Evolutionary conservation across 2,113 vertebrate genomes (phyloP), one percentile per base, ranked within the genome.

Genomic region (Heterotilapia buettikoferi): DNA sequence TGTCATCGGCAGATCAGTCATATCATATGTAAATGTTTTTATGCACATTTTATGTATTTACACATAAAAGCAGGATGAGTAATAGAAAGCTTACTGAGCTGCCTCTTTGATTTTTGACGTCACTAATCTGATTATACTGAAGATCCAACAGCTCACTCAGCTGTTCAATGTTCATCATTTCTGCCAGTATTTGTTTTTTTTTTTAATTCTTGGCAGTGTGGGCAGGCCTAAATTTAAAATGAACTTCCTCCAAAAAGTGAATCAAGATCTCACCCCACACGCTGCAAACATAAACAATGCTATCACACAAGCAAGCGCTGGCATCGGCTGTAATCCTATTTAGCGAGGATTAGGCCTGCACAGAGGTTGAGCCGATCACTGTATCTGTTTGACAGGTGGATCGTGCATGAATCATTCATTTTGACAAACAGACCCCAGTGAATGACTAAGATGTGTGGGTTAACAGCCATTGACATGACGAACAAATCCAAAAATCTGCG

Each of bases 361-460:
- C 21, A 76, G 90, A 88, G 91, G 89, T 88, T 90, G 86, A 88
- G 92, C 53, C 89, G 91, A 94, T 93, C 86, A 29, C 87, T 91
- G 83, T 83, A 79, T 92, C 87, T 86, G 68, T 87, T 89, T 93
- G 91, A 94, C 90, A 93, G 92, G 92, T 90, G 89, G 85, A 91
- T 93, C 89, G 82, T 54, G 87, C 80, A 89, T 81, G 89, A 89
- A 88, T 83, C 83, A 92, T 92, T 89, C 85, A 90, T 82, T 92
- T 61, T 93, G 91, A 94, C 88, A 88, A 84, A 82, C 79, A 73
- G 86, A 76, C 54, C 47, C 11, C 6, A 57, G 33, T 7, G 71
- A 83, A 90, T 91, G 84, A 92, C 71, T 73, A 85, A 81, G 63
- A 89, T 8, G 47, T 26, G 68, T 57, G 7, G 85, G 86, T 71